Evolutionary conservation across 2,888 invertebrate species (phyloP).

Genomic region (Heliconius cydno): DNA sequence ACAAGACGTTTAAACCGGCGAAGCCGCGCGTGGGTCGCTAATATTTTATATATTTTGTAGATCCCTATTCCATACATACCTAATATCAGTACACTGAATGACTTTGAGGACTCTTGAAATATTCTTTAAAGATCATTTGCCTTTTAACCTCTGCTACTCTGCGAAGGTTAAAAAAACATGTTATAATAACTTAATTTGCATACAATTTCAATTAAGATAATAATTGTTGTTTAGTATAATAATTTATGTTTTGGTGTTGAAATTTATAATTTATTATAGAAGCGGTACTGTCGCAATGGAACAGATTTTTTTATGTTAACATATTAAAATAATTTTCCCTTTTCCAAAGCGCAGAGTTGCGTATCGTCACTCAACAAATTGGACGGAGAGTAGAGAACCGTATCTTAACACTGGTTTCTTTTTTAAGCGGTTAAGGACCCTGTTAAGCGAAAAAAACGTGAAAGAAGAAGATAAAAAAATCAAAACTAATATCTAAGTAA

Average conservation of each 20-base stretch:
- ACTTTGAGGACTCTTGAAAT: slow-evolving; percentile 5
- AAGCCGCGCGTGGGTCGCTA: neutral
- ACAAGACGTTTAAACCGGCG: neutral
- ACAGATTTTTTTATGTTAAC: neutral
- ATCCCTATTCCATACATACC: neutral
- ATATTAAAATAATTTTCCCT: too few relatives aligned
- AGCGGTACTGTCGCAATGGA: neutral
- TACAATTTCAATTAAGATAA: slow-evolving; percentile 22
- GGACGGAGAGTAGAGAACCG: too few relatives aligned
- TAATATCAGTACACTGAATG: neutral
- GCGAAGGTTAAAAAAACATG: slow-evolving; percentile 15
- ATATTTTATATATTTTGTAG: neutral
- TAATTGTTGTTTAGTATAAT: neutral
- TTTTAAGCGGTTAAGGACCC: too few relatives aligned
- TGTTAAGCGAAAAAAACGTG: too few relatives aligned
- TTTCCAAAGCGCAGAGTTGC: neutral
- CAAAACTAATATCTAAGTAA: too few relatives aligned
- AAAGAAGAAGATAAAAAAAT: too few relatives aligned
- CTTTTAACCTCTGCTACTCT: slow-evolving; percentile 15
- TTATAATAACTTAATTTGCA: slow-evolving; percentile 24
- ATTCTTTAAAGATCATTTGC: slow-evolving; percentile 20
- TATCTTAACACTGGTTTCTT: neutral
- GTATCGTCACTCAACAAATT: neutral
- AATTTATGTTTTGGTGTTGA: neutral
- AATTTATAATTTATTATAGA: neutral